phyloP scores from a whole-genome alignment of 2,113 vertebrate genomes.

The Platanista minor region DNA sequence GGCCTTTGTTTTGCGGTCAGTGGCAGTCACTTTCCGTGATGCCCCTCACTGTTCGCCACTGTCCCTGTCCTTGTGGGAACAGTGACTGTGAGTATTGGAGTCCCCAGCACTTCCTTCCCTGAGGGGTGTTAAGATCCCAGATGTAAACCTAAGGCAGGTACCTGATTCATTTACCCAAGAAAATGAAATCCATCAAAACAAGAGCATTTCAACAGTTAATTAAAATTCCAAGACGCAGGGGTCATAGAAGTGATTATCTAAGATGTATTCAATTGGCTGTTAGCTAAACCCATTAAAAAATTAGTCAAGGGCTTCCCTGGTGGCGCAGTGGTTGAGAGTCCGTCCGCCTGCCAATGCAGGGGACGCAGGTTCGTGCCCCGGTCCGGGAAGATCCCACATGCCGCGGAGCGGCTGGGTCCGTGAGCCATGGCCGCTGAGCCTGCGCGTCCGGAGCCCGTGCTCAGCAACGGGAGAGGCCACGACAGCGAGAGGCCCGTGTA shows the following conservation, averaged over 20 bases:
- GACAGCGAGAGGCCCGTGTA: no score
- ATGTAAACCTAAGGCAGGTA: neutral
- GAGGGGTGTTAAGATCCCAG: neutral
- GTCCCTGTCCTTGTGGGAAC: neutral
- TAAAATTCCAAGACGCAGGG: slow-evolving; percentile 72
- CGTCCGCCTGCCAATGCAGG: no score
- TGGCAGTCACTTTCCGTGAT: no score
- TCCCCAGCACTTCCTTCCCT: no score
- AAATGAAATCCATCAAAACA: slow-evolving; percentile 64
- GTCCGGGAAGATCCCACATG: no score
- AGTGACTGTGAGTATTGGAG: neutral
- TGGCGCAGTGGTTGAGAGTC: no score
- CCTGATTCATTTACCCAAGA: slow-evolving; percentile 21
- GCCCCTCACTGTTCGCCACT: rapidly evolving
- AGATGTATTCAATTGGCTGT: slow-evolving; percentile 69
- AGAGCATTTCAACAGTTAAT: slow-evolving; percentile 68
- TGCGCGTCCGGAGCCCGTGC: no score
- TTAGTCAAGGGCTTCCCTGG: slow-evolving; percentile 66
- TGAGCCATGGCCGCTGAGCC: no score
- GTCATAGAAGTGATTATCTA: slow-evolving; percentile 76
- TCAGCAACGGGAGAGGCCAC: no score
- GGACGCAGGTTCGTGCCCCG: no score
- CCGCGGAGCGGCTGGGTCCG: no score
- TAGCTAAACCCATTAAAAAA: slow-evolving; percentile 74
- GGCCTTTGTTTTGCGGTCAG: no score